Conservation (phyloP, 2,888 invertebrate genomes). For the Antitype chi region DNA sequence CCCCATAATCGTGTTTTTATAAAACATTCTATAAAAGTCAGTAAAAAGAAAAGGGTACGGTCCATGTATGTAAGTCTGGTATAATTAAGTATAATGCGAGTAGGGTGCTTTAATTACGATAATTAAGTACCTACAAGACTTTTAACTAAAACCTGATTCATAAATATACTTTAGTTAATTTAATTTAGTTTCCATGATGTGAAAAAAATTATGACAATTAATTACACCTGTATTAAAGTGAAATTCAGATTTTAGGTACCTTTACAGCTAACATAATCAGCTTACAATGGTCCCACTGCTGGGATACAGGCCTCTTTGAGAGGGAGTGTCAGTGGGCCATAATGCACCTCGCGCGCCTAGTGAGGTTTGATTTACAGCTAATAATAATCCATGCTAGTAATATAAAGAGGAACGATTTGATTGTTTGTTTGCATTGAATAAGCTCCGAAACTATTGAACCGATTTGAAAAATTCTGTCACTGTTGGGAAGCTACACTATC, state of each 20-base stretch:
- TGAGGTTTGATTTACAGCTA: too few species aligned
- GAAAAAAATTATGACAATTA: background rate
- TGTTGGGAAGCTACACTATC: too few species aligned
- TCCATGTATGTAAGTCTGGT: background rate
- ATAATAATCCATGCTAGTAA: too few species aligned
- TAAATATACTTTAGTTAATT: background rate
- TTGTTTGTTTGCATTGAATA: too few species aligned
- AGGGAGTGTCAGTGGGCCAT: too few species aligned
- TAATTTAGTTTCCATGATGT: constrained; percentile 7
- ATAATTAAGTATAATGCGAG: constrained; percentile 5
- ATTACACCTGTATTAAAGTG: background rate
- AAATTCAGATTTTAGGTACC: background rate
- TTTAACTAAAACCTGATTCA: constrained; percentile 17
- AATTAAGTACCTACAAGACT: constrained; percentile 12
- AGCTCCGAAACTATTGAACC: too few species aligned
- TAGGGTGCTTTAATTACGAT: constrained; percentile 13
- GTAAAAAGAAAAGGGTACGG: constrained; percentile 6
- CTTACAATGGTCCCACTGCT: too few species aligned
- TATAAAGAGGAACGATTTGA: too few species aligned
- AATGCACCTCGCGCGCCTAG: too few species aligned
- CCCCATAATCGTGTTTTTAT: background rate
- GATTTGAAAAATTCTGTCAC: too few species aligned
- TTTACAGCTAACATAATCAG: background rate
- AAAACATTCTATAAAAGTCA: constrained; percentile 8
- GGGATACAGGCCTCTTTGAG: too few species aligned